Conservation (phyloP, 2,113 vertebrate species). For the Ranitomeya variabilis region DNA sequence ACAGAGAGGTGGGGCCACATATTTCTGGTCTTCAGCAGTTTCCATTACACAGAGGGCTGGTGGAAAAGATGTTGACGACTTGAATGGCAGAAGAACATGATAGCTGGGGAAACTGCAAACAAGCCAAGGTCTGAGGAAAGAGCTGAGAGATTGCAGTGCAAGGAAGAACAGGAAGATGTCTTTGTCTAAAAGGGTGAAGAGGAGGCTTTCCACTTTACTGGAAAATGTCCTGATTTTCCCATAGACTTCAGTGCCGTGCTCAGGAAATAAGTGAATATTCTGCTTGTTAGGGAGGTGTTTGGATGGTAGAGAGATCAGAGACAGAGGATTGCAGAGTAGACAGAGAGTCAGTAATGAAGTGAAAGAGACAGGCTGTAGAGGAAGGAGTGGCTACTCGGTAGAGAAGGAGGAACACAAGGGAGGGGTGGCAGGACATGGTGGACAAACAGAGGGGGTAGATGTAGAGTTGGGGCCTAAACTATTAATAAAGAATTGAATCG, state of each 20-base stretch:
- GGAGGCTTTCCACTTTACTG: constrained; percentile 17
- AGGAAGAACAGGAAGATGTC: constrained; percentile 20
- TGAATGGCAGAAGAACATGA: constrained; percentile 28
- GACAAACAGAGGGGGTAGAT: background rate
- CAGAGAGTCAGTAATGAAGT: constrained; percentile 44
- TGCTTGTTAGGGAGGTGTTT: constrained; percentile 31
- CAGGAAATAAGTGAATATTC: constrained; percentile 30
- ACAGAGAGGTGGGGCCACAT: constrained; percentile 43
- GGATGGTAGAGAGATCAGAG: constrained; percentile 5
- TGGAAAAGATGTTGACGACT: constrained; percentile 24
- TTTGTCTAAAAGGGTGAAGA: constrained; percentile 19
- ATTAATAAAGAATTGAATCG: background rate
- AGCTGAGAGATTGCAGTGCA: constrained; percentile 6
- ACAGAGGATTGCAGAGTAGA: constrained; percentile 43
- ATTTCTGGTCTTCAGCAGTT: constrained; percentile 37
- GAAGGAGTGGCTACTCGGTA: constrained; percentile 13
- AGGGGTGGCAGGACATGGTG: constrained; percentile 22
- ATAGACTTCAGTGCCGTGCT: constrained; percentile 18
- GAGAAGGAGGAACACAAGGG: constrained; percentile 37
- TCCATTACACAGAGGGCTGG: constrained; percentile 24
- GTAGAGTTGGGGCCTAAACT: background rate
- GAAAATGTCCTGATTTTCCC: background rate
- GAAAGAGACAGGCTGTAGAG: constrained; percentile 23
- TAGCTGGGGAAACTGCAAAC: constrained; percentile 17
- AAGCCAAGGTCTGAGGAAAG: constrained; percentile 20